Evolutionary conservation across 2,888 invertebrate genomes (phyloP).

Genomic region (Hylaea fasciaria): DNA sequence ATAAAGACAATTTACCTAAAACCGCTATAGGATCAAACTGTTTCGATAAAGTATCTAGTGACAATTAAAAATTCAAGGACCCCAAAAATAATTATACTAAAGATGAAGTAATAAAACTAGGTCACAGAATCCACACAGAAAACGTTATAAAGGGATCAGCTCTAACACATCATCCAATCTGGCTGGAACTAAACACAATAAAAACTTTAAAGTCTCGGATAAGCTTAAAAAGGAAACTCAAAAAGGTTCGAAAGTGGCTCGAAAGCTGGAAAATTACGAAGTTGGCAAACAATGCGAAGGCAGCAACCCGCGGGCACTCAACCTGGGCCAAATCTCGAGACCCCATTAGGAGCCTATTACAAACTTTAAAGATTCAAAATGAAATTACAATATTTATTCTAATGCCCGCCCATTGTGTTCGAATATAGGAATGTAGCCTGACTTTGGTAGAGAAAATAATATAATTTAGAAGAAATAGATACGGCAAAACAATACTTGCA

Average conservation of each 20-base stretch:
- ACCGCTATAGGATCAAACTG: no score
- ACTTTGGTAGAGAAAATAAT: no score
- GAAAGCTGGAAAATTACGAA: conserved; percentile 33
- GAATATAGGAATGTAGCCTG: conserved; percentile 7
- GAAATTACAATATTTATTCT: conserved; percentile 43
- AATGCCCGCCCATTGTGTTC: conserved; percentile 34
- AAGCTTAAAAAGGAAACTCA: conserved; percentile 26
- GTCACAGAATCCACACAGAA: no score
- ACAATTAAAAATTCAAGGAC: no score
- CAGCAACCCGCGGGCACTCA: conserved; percentile 27
- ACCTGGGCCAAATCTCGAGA: conserved; percentile 24
- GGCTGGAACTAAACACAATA: conserved; percentile 27
- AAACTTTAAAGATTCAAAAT: conserved; percentile 35
- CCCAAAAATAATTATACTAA: no score
- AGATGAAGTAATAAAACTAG: no score
- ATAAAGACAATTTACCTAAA: no score
- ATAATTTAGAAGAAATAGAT: no score
- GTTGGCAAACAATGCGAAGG: conserved; percentile 39
- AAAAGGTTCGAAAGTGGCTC: conserved; percentile 23
- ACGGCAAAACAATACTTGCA: no score
- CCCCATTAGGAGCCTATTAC: conserved; percentile 26
- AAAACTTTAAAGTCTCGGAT: conserved; percentile 29
- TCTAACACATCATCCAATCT: conserved; percentile 15
- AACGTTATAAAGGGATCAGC: no score
- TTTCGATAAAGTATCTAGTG: no score